Conservation (phyloP, 2,113 vertebrate genomes). For the Poeciliopsis occidentalis region DNA sequence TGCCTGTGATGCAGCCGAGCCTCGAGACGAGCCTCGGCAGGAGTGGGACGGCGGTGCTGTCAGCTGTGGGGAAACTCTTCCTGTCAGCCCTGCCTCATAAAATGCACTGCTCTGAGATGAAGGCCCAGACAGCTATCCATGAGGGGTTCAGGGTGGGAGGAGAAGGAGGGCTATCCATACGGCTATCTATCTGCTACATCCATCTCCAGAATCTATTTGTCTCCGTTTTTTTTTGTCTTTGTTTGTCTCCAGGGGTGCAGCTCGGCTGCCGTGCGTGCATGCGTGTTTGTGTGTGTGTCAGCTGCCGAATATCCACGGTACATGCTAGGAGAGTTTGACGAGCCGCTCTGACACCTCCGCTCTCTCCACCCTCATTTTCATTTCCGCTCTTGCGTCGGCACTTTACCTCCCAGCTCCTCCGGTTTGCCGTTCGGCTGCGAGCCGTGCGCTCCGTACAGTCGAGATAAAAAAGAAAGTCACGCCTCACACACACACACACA, state of each 20-base stretch:
- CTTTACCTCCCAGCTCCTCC: conserved; percentile 23
- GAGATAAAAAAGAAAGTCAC: conserved; percentile 39
- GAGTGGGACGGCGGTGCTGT: conserved; percentile 51
- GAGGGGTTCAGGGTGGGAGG: conserved; percentile 8
- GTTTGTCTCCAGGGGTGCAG: conserved; percentile 34
- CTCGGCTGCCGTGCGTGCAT: conserved; percentile 37
- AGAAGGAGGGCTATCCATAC: not conserved
- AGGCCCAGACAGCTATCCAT: conserved; percentile 55
- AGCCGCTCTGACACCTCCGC: conserved; percentile 50
- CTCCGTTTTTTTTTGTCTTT: conserved; percentile 24
- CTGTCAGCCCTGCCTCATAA: conserved; percentile 55
- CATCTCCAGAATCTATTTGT: conserved; percentile 24
- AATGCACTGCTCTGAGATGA: conserved; percentile 48
- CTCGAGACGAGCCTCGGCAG: conserved; percentile 46
- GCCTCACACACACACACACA: not conserved
- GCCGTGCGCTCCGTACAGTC: conserved; percentile 26
- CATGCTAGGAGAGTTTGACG: conserved; percentile 49
- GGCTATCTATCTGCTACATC: conserved; percentile 8
- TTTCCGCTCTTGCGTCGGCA: conserved; percentile 34
- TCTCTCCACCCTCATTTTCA: conserved; percentile 51
- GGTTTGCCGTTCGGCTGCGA: conserved; percentile 1
- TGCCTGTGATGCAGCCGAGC: conserved; percentile 48
- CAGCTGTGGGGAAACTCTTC: conserved; percentile 57
- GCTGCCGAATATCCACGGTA: conserved; percentile 65
- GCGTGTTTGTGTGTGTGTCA: conserved; percentile 15